Conservation (phyloP, 1,140 invertebrate species). For the Pinna nobilis region DNA sequence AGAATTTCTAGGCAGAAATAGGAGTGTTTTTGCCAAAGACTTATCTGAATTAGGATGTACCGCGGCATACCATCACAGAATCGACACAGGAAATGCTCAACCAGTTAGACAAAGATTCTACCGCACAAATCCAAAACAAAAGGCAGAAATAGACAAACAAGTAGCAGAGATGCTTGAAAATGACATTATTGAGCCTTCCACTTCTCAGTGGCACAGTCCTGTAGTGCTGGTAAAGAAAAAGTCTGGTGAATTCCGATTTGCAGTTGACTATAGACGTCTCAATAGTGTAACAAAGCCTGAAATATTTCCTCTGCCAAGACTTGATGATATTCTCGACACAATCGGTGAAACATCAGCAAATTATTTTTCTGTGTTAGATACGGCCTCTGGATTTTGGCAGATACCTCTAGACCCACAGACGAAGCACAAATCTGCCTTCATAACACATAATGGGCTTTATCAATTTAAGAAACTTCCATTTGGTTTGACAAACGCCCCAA, state of each 20-base stretch:
- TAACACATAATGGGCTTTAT: constrained; percentile 41
- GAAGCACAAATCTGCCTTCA: constrained; percentile 46
- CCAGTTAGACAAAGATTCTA: constrained; percentile 5
- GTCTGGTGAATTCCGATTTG: constrained; percentile 31
- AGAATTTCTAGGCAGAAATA: background rate
- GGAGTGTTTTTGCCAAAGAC: constrained; percentile 19
- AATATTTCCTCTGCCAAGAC: constrained; percentile 27
- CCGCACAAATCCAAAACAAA: constrained; percentile 2
- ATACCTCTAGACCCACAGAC: constrained; percentile 28
- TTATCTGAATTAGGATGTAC: constrained; percentile 37
- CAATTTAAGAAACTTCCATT: constrained; percentile 36
- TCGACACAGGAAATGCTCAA: constrained; percentile 24
- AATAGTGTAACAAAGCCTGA: constrained; percentile 37
- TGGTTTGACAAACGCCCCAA: constrained; percentile 32
- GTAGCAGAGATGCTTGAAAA: background rate
- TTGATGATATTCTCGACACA: constrained; percentile 35
- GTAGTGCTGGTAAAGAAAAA: constrained; percentile 49
- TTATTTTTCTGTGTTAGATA: constrained; percentile 35
- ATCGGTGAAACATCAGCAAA: constrained; percentile 28
- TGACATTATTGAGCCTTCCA: constrained; percentile 44
- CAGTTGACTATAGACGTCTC: constrained; percentile 43
- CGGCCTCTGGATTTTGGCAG: constrained; percentile 41
- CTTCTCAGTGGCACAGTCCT: constrained; percentile 32
- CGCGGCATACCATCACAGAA: constrained; percentile 27
- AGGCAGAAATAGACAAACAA: too few relatives aligned